Evolutionary conservation across 1,140 invertebrate species (phyloP).

Genomic region (Caerostris extrusa): DNA sequence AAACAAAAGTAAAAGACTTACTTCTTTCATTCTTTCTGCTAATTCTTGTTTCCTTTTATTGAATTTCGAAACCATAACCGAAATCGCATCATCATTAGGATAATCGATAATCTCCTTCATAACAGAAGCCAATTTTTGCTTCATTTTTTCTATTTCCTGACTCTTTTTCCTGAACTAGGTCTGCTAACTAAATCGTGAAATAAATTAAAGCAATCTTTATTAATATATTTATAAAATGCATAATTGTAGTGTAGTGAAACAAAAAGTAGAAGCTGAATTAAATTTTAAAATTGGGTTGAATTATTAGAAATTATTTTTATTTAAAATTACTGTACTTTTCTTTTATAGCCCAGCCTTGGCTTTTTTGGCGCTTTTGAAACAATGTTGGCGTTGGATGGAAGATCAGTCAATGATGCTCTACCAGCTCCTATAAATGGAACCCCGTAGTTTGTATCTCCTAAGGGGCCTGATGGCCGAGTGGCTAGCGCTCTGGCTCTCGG

Average conservation of each 20-base stretch:
- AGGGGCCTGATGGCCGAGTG: no score
- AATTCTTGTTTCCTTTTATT: constrained; percentile 57
- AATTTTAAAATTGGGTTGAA: neutral
- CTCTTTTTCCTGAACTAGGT: neutral
- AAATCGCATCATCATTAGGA: neutral
- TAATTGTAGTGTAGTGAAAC: neutral
- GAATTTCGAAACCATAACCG: constrained; percentile 20
- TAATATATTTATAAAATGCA: neutral
- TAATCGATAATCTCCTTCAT: constrained; percentile 42
- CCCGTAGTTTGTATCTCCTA: no score
- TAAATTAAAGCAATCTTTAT: neutral
- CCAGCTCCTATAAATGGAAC: no score
- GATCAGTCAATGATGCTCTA: no score
- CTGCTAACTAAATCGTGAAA: neutral
- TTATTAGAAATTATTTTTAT: no score
- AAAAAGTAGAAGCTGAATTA: neutral
- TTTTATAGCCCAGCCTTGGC: no score
- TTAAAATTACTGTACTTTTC: no score
- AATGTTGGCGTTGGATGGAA: no score
- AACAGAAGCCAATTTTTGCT: constrained; percentile 24
- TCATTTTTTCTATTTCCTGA: neutral
- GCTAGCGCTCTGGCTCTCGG: no score
- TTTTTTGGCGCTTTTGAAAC: no score
- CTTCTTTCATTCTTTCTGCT: neutral
- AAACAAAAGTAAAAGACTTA: constrained; percentile 15